phyloP scores from a whole-genome alignment of 2,888 invertebrate genomes.

The Hedya salicella region DNA sequence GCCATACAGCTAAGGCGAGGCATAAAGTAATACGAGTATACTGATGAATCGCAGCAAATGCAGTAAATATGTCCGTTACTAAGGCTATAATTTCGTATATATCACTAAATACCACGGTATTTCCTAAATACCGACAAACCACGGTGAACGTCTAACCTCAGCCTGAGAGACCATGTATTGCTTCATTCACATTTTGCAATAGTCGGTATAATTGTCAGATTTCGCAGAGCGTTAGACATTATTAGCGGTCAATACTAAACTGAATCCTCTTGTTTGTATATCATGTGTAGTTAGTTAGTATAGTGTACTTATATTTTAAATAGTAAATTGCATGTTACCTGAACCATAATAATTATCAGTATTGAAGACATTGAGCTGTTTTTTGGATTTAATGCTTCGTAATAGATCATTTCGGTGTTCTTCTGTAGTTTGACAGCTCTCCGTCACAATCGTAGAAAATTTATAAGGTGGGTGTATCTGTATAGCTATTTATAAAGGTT shows the following conservation, averaged over 20 bases:
- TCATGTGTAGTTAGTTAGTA: neutral
- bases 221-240: neutral
- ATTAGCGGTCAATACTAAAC: neutral
- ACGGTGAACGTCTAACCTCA: too few relatives aligned
- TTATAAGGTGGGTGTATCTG: constrained; percentile 26
- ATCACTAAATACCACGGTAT: too few relatives aligned
- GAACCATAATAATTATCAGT: constrained; percentile 35
- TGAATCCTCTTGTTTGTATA: constrained; percentile 1
- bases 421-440: neutral
- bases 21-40: too few relatives aligned
- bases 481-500: constrained; percentile 34
- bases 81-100: too few relatives aligned
- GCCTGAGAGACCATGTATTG: neutral
- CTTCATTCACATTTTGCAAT: neutral
- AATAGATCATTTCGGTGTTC: neutral
- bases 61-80: too few relatives aligned
- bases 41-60: too few relatives aligned
- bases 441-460: neutral
- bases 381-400: neutral
- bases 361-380: constrained; percentile 26
- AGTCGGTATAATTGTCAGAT: neutral
- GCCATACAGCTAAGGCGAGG: too few relatives aligned
- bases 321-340: constrained; percentile 42
- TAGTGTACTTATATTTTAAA: constrained; percentile 27
- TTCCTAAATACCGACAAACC: too few relatives aligned